Base-by-base conservation (phyloP, 2,113 vertebrate genomes). In the Nyctibius bracteatus region DNA sequence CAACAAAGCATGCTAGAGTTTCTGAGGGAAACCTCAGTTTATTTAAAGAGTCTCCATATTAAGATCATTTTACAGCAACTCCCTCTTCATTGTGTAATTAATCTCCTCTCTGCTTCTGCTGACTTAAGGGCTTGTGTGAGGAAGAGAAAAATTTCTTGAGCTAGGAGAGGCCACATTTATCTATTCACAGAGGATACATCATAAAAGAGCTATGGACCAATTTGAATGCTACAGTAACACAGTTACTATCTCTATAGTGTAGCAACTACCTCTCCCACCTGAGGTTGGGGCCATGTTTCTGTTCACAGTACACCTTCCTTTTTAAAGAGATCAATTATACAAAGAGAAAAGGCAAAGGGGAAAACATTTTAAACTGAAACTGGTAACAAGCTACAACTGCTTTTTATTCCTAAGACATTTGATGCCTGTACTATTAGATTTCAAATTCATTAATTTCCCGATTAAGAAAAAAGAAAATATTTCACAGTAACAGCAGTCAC, bases 301-400 rank as follows among this genome's bases (percentile, higher is more conserved):
- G 33, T 62, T 80, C 31, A 16, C 1, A 0, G 23, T 31, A n/a
- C 8, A 37, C 0, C 4, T 21, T 14, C 2, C n/a, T 83, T 55
- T 77, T 54, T 68, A 51, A 78, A 86, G 55, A 20, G 9, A 91
- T 63, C 8, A 59, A 18, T 46, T 80, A 62, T 6, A 35, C 37
- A 67, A 83, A 70, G 23, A 73, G 51, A 86, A 92, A 74, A 91
- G 28, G 33, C 21, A 74, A 92, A 54, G 14, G 10, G 12, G 51
- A 74, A 65, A 88, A 24, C 8, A 39, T 39, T 81, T 89, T 65
- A 46, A 92, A 74, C 10, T 13, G n/a, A 88, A 67, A 81, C 16
- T 79, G 49, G 9, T 8, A 79, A 47, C 21, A 82, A 94, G 35
- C 28, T 70, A 35, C 31, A 39, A 43, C 14, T 73, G 15, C 4